These are phyloP conservation scores for Chlamydotis undulata DNA, from an alignment of 2,113 vertebrate species.

Conservation along the genomic window DNA sequence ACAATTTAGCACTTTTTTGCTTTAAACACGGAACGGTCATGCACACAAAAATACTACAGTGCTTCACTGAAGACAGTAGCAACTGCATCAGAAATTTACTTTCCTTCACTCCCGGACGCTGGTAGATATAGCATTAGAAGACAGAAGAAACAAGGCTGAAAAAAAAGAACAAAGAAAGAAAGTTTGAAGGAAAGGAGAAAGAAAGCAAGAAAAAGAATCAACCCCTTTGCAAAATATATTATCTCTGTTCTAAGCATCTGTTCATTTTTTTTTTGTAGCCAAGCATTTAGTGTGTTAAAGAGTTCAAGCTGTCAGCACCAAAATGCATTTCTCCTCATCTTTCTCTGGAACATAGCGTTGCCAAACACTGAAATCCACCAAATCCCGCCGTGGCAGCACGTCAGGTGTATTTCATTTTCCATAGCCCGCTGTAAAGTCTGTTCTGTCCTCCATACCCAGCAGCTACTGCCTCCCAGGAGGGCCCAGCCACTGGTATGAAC, in stretches of 20 bases:
- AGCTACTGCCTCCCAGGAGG: neutral
- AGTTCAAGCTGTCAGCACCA: neutral
- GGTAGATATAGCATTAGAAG: slow-evolving; percentile 44
- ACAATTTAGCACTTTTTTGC: neutral
- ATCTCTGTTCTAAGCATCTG: neutral
- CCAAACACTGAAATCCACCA: neutral
- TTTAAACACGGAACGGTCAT: neutral
- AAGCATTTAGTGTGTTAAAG: neutral
- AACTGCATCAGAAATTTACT: neutral
- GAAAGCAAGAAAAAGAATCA: neutral
- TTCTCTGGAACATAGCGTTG: neutral
- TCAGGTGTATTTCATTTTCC: neutral
- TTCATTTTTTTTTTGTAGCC: neutral
- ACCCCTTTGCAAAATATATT: neutral
- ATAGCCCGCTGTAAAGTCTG: neutral
- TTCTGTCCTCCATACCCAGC: neutral
- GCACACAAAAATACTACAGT: neutral
- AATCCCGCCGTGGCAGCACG: neutral
- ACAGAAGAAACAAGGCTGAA: slow-evolving; percentile 46
- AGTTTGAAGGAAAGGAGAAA: slow-evolving; percentile 45
- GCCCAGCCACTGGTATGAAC: neutral
- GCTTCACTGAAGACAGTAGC: neutral
- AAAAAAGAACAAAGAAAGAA: slow-evolving; percentile 28
- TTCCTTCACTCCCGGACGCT: slow-evolving; percentile 17
- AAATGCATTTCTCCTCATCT: neutral